Evolutionary conservation across 1,140 invertebrate genomes (phyloP).

Genomic region (Aleiodes sp.): DNA sequence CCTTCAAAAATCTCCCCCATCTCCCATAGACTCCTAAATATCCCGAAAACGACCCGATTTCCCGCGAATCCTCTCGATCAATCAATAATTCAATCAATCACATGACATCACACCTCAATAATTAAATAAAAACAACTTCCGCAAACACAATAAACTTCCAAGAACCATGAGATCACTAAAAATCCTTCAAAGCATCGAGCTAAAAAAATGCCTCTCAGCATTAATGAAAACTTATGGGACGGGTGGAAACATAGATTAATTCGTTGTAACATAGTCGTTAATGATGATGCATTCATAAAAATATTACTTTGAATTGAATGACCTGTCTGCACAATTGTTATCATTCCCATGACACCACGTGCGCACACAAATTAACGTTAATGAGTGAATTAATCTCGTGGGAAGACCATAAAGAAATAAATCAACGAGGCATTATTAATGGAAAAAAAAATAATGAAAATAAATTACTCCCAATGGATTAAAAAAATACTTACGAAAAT

Average conservation of each 20-base stretch:
- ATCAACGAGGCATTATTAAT: background rate
- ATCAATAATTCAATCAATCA: no score
- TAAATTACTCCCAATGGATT: background rate
- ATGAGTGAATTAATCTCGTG: slow-evolving; percentile 19
- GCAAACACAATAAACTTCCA: no score
- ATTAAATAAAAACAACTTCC: no score
- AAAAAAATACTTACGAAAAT: slow-evolving; percentile 76
- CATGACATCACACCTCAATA: no score
- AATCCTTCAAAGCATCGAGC: no score
- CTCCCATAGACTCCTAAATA: no score
- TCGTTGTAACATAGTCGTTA: background rate
- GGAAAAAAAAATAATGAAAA: background rate
- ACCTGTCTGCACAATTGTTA: slow-evolving; percentile 11
- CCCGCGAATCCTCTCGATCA: no score
- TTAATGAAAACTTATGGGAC: background rate
- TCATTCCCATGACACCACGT: slow-evolving; percentile 30
- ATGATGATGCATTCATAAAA: slow-evolving; percentile 9
- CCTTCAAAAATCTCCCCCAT: no score
- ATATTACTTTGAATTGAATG: background rate
- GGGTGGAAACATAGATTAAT: background rate
- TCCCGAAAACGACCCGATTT: no score
- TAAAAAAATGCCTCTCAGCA: background rate
- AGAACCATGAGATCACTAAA: no score
- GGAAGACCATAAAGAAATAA: background rate
- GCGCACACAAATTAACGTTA: slow-evolving; percentile 27